Percentiles rank a stretch among this genome's conserved stretches.
These are phyloP conservation scores for Trididemnum clinides DNA, from an alignment of 23 tunicate species.

Conservation along the genomic window DNA sequence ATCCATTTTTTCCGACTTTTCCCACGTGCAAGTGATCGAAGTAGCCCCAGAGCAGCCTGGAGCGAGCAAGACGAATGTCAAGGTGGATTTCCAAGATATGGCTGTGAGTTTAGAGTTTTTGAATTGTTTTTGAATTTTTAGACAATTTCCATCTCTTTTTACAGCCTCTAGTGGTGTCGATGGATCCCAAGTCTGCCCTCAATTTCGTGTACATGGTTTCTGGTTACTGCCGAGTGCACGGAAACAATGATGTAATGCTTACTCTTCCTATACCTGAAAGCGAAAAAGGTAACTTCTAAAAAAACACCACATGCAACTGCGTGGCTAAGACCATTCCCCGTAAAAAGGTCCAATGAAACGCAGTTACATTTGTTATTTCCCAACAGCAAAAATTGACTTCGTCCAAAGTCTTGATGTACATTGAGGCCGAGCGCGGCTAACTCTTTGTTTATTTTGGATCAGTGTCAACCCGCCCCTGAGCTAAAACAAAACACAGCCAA, in stretches of 20 bases:
- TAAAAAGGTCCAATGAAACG: no score
- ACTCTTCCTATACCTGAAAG: slow-evolving; percentile 68
- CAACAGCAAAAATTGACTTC: no score
- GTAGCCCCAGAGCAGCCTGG: slow-evolving; percentile 66
- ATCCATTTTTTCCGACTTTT: slow-evolving; percentile 64
- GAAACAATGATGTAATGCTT: slow-evolving; percentile 70
- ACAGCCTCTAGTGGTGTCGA: slow-evolving; percentile 72
- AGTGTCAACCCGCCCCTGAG: no score
- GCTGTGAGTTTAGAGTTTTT: slow-evolving; percentile 46
- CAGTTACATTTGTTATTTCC: no score
- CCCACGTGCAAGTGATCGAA: slow-evolving; percentile 49
- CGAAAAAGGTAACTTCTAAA: not conserved
- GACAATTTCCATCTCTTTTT: not conserved
- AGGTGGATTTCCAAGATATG: slow-evolving; percentile 61
- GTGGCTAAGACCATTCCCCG: no score
- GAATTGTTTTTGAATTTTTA: not conserved
- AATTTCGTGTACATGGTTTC: slow-evolving; percentile 79
- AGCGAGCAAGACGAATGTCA: slow-evolving; percentile 64
- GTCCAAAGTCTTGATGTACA: no score
- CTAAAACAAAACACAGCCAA: no score
- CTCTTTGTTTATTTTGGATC: no score
- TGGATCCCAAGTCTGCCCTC: slow-evolving; percentile 72
- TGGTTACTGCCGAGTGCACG: slow-evolving; percentile 83
- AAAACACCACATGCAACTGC: no score
- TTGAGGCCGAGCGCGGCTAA: no score